A percentile compares a stretch with the other conserved stretches of the same genome.
Conservation (phyloP, 2,888 invertebrate species). For the Trachelus troglodyta region DNA sequence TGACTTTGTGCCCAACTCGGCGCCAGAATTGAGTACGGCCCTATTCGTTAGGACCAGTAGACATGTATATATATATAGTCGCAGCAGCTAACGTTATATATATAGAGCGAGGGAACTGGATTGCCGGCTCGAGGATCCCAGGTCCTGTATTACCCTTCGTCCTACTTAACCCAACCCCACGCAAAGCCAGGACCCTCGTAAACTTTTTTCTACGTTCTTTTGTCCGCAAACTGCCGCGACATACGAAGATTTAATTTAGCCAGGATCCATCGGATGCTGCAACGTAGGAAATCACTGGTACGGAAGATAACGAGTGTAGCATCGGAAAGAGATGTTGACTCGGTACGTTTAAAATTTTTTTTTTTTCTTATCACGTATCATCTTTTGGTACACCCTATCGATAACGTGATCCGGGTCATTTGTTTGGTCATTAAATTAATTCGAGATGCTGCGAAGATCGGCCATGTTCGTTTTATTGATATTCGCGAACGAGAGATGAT, state of each 20-base stretch:
- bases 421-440: not conserved
- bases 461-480: not conserved
- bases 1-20: constrained; percentile 54
- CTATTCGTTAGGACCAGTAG: not conserved
- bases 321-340: not conserved
- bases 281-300: not conserved
- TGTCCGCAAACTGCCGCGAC: constrained; percentile 52
- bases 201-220: constrained; percentile 53
- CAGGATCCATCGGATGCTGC: constrained; percentile 32
- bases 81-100: not conserved
- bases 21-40: constrained; percentile 35
- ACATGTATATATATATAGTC: not conserved
- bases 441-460: not conserved
- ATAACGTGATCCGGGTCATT: not conserved
- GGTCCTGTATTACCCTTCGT: constrained; percentile 34
- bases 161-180: constrained; percentile 36
- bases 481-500: not conserved
- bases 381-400: too few relatives aligned
- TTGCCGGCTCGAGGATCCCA: constrained; percentile 11
- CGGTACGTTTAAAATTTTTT: not conserved
- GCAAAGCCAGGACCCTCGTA: constrained; percentile 60
- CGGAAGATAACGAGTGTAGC: not conserved
- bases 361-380: not conserved
- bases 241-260: constrained; percentile 62
- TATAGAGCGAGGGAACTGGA: constrained; percentile 39